Percentiles rank a stretch among this genome's conserved stretches.
Evolutionary conservation across 2,797 vertebrate genomes (phyloP).

Genomic region (Passerculus sandwichensis): DNA sequence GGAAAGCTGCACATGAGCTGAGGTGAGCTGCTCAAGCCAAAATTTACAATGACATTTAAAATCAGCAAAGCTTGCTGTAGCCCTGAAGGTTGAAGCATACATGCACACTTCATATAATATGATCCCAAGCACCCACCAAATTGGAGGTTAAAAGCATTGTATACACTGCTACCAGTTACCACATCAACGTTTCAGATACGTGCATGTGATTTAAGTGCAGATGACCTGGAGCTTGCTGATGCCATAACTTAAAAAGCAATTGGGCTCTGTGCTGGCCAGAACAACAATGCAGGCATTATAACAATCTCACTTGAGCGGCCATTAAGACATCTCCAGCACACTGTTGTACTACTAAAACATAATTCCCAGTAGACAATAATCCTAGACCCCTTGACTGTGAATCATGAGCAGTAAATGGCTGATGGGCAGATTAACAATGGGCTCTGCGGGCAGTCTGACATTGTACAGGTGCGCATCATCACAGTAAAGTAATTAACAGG

Average conservation of each 20-base stretch:
- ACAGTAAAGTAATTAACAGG: conserved; percentile 73
- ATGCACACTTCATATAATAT: conserved; percentile 52
- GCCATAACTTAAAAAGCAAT: conserved; percentile 66
- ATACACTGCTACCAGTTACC: conserved; percentile 67
- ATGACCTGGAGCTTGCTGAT: conserved; percentile 39
- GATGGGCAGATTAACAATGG: conserved; percentile 56
- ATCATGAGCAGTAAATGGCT: conserved; percentile 65
- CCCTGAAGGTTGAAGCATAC: not conserved
- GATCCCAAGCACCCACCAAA: conserved; percentile 46
- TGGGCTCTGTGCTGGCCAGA: conserved; percentile 10
- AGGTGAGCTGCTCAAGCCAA: not conserved
- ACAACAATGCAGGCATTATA: conserved; percentile 68
- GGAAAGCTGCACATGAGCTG: not conserved
- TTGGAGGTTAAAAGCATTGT: conserved; percentile 59
- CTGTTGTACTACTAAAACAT: conserved; percentile 48
- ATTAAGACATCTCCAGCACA: conserved; percentile 68
- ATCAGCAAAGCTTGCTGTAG: conserved; percentile 25
- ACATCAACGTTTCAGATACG: conserved; percentile 53
- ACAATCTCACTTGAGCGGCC: conserved; percentile 1
- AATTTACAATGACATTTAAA: conserved; percentile 53
- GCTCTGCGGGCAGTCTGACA: conserved; percentile 68
- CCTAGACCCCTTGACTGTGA: conserved; percentile 55
- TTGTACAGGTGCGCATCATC: conserved; percentile 73
- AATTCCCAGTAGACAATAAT: conserved; percentile 71
- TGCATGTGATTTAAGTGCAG: conserved; percentile 56